Evolutionary conservation across 1,140 invertebrate species (phyloP).

Genomic region (Drosophila malerkotliana): DNA sequence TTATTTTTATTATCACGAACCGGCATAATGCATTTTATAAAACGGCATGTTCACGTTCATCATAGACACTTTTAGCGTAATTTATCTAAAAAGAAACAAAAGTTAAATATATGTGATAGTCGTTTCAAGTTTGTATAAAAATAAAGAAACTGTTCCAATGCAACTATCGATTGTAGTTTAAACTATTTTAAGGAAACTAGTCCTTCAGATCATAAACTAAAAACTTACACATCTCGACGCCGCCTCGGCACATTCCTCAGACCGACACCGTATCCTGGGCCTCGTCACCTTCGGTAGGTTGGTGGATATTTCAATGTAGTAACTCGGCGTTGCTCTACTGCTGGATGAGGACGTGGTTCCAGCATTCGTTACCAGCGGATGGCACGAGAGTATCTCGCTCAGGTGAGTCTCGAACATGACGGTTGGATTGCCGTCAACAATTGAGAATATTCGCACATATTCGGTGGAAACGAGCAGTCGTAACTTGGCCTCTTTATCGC

Average conservation of each 20-base stretch:
- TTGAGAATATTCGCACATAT: slow-evolving; percentile 91
- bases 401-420: slow-evolving; percentile 89
- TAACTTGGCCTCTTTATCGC: slow-evolving; percentile 88
- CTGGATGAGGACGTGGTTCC: slow-evolving; percentile 81
- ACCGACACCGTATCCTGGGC: slow-evolving; percentile 93
- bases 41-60: slow-evolving; percentile 87
- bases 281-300: slow-evolving; percentile 86
- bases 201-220: background rate
- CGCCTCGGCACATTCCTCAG: slow-evolving; percentile 90
- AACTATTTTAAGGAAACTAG: background rate
- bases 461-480: slow-evolving; percentile 91
- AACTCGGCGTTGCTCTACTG: slow-evolving; percentile 67
- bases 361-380: slow-evolving; percentile 86
- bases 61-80: slow-evolving; percentile 93
- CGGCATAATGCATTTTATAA: slow-evolving; percentile 49
- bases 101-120: slow-evolving; percentile 39
- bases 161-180: no score
- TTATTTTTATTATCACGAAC: slow-evolving; percentile 52
- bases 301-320: slow-evolving; percentile 92
- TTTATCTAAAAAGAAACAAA: slow-evolving; percentile 89
- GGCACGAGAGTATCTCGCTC: slow-evolving; percentile 82
- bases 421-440: slow-evolving; percentile 85
- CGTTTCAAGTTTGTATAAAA: slow-evolving; percentile 36
- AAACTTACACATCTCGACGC: slow-evolving; percentile 87
- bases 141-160: slow-evolving; percentile 7